Base-by-base conservation (phyloP, 2,113 vertebrate genomes). In the Columbina picui region DNA sequence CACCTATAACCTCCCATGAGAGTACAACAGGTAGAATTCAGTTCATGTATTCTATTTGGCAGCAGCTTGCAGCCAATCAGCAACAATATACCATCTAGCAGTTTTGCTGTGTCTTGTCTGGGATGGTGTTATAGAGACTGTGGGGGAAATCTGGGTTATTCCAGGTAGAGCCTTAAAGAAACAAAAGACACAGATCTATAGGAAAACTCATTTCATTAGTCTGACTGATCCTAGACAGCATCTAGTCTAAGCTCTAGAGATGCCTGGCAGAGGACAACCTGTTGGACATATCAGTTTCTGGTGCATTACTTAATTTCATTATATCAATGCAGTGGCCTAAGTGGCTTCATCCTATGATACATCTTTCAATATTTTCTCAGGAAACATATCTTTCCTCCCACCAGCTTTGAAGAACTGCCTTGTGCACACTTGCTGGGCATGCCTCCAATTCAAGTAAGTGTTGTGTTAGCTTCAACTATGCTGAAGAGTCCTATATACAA, bases 71-170 rank as follows among this genome's bases (percentile, higher is more conserved):
- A 84, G 80, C 41, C 12, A 10, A 94, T 81, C 76, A 79, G 53
- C 65, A 71, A 17, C 22, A 57, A 89, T 85, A 68, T 22, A 64
- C 47, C 71, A 69, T 68, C 49, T 87, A 79, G 89, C 70, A 88
- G 74, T 57, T 90, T 92, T 90, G 11, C 75, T 69, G 27, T 68
- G 67, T 68, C 74, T 93, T 94, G 61, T 88, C 78, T 93, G 67
- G 39, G 64, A 50, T 3, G 2, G 70, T 79, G 85, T 55, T 78
- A 57, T 39, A 95, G 36, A 94, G 57, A 68, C 70, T 90, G 77
- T 82, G 65, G 83, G n/a, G 63, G 45, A 92, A 94, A 95, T 82
- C 36, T 73, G 45, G n/a, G 49, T 94, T 86, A 69, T 90, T 65
- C 26, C 36, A 80, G 36, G 34, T 21, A 75, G n/a, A 91, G 21